Evolutionary conservation across 2,888 invertebrate genomes (phyloP).

Genomic region (Mycalesis mineus): DNA sequence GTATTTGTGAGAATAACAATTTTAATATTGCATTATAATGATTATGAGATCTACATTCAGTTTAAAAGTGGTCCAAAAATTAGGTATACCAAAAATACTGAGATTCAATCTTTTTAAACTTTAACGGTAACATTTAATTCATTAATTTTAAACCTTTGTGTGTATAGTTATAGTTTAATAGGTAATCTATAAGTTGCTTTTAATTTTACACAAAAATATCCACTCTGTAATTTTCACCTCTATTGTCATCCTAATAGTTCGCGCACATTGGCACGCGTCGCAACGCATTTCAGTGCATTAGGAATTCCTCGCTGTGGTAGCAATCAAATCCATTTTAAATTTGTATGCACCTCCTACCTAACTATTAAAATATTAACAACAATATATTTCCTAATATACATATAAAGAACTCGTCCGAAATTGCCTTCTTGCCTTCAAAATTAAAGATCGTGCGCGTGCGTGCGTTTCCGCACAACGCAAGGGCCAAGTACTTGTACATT

Average conservation of each 20-base stretch:
- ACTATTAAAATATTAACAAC: no score
- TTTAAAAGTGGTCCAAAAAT: neutral
- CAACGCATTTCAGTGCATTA: neutral
- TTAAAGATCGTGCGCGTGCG: no score
- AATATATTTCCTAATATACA: no score
- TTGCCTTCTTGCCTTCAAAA: no score
- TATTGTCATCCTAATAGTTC: neutral
- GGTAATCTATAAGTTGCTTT: neutral
- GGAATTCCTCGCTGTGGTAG: neutral
- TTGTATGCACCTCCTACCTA: no score
- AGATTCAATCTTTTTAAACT: neutral
- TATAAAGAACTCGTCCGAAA: no score
- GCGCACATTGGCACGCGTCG: neutral
- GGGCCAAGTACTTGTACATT: no score
- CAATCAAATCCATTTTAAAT: no score
- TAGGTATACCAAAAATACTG: neutral
- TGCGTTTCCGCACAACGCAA: no score
- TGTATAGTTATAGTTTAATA: conserved; percentile 1
- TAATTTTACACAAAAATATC: neutral
- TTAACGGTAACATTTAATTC: neutral
- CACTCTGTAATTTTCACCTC: neutral
- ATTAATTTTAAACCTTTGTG: neutral
- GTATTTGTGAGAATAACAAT: no score
- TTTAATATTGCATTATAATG: no score
- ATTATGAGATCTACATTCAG: neutral